Percentiles rank a stretch among this genome's conserved stretches.
phyloP scores from a whole-genome alignment of 2,797 vertebrate species.

The Enteromius paludinosus region DNA sequence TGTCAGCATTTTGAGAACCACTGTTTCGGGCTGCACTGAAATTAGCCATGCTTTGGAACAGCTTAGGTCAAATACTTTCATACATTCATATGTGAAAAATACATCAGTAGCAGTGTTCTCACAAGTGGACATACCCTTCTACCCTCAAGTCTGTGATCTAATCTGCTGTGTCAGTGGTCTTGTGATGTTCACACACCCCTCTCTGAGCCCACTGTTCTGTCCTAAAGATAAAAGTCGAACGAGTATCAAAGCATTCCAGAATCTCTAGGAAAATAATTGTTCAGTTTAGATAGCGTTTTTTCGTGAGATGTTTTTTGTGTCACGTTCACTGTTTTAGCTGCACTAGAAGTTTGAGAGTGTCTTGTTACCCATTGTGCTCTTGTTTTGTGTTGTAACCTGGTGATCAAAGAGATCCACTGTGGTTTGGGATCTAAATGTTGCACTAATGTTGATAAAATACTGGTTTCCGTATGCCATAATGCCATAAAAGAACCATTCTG shows the following conservation, averaged over 20 bases:
- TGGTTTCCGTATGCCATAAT: background rate
- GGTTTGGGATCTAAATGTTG: constrained; percentile 15
- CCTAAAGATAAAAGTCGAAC: constrained; percentile 16
- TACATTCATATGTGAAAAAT: background rate
- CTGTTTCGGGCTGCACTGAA: background rate
- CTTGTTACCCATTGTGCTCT: background rate
- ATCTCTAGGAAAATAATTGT: background rate
- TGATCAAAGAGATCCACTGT: constrained; percentile 3
- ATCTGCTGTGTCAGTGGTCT: background rate
- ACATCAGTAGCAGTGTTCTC: background rate
- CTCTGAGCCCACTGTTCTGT: background rate
- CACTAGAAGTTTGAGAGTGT: constrained; percentile 12
- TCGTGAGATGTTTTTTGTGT: background rate
- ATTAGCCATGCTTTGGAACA: background rate
- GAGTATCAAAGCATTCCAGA: constrained; percentile 16
- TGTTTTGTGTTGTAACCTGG: constrained; percentile 23
- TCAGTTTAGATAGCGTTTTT: background rate
- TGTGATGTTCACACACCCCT: constrained; percentile 1
- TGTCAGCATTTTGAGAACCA: background rate
- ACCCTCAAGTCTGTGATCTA: background rate
- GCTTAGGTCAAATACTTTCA: background rate
- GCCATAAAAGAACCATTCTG: background rate
- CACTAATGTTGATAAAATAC: background rate
- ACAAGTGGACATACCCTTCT: background rate
- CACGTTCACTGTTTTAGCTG: background rate